phyloP scores from a whole-genome alignment of 2,113 vertebrate genomes.

The Vanacampus margaritifer region DNA sequence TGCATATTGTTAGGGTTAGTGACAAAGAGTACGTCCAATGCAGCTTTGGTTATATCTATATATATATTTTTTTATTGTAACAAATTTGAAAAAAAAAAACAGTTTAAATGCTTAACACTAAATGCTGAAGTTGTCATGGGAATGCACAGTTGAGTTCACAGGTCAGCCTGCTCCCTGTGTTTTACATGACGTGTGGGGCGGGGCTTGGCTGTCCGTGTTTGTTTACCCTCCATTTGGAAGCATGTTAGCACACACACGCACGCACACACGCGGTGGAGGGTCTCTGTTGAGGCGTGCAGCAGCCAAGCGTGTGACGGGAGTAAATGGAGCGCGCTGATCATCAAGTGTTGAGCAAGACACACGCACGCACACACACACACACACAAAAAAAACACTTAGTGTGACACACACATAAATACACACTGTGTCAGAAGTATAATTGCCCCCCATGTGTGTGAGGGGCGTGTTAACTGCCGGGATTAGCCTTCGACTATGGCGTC shows the following conservation, averaged over 20 bases:
- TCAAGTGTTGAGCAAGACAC: slow-evolving; percentile 23
- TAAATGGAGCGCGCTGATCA: slow-evolving; percentile 58
- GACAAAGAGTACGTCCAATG: no score
- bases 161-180: background rate
- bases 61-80: no score
- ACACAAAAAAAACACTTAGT: slow-evolving; percentile 1
- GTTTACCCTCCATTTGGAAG: background rate
- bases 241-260: background rate
- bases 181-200: background rate
- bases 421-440: background rate
- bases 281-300: slow-evolving; percentile 29
- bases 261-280: background rate
- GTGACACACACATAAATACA: background rate
- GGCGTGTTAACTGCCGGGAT: slow-evolving; percentile 2
- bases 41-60: no score
- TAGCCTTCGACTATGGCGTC: background rate
- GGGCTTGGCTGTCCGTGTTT: background rate
- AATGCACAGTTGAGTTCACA: background rate
- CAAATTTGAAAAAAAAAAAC: no score
- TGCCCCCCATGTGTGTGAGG: background rate
- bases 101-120: background rate
- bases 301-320: slow-evolving; percentile 54
- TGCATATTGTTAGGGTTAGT: no score
- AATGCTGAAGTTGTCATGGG: background rate
- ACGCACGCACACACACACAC: no score